Conservation (phyloP, 2,888 invertebrate genomes). For the Clivina fossor region DNA sequence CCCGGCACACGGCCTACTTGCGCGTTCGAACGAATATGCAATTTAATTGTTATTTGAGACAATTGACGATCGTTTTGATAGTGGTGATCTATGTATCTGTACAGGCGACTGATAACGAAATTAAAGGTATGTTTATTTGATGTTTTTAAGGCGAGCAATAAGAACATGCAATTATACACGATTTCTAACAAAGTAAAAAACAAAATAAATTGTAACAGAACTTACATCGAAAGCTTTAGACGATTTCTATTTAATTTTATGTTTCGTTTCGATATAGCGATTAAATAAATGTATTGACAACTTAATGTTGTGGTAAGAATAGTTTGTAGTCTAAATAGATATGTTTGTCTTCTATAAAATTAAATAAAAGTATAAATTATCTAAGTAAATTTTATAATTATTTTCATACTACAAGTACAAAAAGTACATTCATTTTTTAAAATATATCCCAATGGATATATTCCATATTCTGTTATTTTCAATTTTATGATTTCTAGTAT, state of each 20-base stretch:
- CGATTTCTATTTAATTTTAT: conserved; percentile 1
- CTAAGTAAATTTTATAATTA: too few relatives aligned
- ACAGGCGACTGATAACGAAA: conserved; percentile 48
- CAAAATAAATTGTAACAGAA: neutral
- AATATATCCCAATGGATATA: too few relatives aligned
- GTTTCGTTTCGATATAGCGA: neutral
- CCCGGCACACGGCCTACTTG: conserved; percentile 47
- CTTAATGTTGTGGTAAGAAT: too few relatives aligned
- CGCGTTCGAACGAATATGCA: conserved; percentile 45
- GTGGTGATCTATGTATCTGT: conserved; percentile 45
- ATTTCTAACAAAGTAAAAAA: neutral
- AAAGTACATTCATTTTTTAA: too few relatives aligned
- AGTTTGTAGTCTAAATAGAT: too few relatives aligned
- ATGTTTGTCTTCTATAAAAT: too few relatives aligned
- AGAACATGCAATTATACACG: neutral
- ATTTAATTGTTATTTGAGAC: conserved; percentile 47
- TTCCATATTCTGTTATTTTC: too few relatives aligned
- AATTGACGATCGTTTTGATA: conserved; percentile 44
- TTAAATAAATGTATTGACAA: too few relatives aligned
- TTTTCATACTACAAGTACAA: too few relatives aligned
- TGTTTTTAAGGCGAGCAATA: neutral
- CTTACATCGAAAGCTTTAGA: conserved; percentile 1
- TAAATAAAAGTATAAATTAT: too few relatives aligned
- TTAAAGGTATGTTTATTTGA: conserved; percentile 45
- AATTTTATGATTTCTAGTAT: too few relatives aligned